Conservation (phyloP, 2,797 vertebrate species). For the Sebastes goodei region DNA sequence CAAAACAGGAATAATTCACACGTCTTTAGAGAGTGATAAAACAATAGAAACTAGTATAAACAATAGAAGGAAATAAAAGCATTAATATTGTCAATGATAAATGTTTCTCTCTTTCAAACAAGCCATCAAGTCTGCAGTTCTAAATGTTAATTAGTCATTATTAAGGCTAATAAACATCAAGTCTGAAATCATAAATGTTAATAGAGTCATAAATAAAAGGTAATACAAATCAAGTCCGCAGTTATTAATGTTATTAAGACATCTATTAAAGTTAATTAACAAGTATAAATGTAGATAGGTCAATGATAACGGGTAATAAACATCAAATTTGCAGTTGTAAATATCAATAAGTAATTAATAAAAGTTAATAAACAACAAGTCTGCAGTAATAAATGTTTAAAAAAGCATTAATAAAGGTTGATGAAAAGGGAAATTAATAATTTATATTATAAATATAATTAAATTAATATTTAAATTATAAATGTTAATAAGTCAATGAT, state of each 20-base stretch:
- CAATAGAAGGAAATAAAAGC: neutral
- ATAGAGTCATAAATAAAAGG: neutral
- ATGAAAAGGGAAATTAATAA: neutral
- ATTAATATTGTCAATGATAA: neutral
- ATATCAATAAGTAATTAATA: neutral
- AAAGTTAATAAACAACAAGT: neutral
- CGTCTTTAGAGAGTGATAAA: neutral
- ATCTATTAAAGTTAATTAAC: too few species aligned
- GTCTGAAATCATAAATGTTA: neutral
- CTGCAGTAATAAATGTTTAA: neutral
- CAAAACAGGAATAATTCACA: neutral
- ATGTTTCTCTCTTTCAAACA: neutral
- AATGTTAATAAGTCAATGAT: neutral
- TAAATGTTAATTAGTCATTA: neutral
- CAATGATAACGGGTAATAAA: neutral
- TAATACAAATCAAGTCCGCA: neutral
- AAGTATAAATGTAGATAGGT: too few species aligned
- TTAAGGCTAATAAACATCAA: neutral
- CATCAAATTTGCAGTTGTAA: too few species aligned
- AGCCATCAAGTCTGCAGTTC: accelerated
- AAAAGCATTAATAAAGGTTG: too few species aligned
- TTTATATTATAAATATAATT: too few species aligned
- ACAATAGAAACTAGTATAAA: neutral
- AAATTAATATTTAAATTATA: too few species aligned
- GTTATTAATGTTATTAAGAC: neutral